Conservation (phyloP, 2,113 vertebrate species). For the Psammodynastes pulverulentus region DNA sequence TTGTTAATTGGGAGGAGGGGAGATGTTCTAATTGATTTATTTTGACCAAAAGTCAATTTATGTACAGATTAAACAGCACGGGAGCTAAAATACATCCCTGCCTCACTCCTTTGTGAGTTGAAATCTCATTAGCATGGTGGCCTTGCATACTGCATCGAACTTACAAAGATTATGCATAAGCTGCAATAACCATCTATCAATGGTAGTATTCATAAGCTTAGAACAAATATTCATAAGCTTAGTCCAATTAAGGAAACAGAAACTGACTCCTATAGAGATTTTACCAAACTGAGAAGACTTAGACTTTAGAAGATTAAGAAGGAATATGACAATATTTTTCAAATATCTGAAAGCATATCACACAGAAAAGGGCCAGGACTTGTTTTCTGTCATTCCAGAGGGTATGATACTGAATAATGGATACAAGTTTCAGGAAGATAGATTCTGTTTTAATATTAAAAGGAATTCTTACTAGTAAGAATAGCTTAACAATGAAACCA, state of each 20-base stretch:
- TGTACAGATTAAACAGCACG: background rate
- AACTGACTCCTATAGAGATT: background rate
- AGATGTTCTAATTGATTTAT: background rate
- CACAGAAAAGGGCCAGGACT: background rate
- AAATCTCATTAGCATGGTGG: background rate
- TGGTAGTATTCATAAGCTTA: background rate
- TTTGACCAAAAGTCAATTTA: background rate
- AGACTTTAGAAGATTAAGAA: background rate
- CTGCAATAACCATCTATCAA: background rate
- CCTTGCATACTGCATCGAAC: background rate
- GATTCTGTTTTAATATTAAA: background rate
- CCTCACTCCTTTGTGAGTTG: background rate
- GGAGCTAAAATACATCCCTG: background rate
- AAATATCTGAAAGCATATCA: background rate
- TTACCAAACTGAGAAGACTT: background rate
- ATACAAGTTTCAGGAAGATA: background rate
- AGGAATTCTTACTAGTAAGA: background rate
- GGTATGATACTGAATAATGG: background rate
- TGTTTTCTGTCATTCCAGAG: background rate
- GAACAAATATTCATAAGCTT: background rate
- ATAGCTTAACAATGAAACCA: background rate
- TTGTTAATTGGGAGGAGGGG: background rate
- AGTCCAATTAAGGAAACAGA: background rate
- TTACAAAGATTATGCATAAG: background rate
- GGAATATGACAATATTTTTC: background rate